A percentile compares a stretch with the other conserved stretches of the same genome.
Evolutionary conservation across 2,113 vertebrate genomes (phyloP).

Genomic region (Motacilla alba): DNA sequence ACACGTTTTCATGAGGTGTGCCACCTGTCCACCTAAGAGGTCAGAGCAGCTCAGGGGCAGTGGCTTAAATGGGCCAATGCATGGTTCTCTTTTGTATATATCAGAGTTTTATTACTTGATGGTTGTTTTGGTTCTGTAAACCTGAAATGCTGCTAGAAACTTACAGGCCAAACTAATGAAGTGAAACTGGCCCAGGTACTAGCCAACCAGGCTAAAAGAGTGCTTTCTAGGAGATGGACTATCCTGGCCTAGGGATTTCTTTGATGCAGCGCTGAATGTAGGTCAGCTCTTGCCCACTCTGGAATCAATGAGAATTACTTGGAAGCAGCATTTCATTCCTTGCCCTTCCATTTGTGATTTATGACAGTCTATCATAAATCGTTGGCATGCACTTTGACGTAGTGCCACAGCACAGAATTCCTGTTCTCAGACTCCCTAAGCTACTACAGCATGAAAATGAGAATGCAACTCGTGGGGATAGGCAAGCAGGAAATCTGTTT

Average conservation of each 20-base stretch:
- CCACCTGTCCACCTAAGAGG: neutral
- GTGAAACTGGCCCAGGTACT: neutral
- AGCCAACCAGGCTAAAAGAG: neutral
- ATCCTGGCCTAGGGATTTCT: neutral
- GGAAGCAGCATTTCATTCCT: conserved; percentile 24
- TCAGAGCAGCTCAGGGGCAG: neutral
- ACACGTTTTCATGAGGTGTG: neutral
- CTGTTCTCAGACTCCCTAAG: neutral
- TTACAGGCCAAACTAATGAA: neutral
- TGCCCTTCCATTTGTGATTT: conserved; percentile 13
- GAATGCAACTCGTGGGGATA: neutral
- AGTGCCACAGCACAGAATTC: conserved; percentile 7
- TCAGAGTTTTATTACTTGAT: neutral
- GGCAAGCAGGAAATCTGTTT: neutral
- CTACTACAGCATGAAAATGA: neutral
- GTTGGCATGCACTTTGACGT: neutral
- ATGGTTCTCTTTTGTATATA: neutral
- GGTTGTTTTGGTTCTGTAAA: neutral
- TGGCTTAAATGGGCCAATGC: neutral
- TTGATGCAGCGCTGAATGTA: neutral
- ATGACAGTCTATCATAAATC: neutral
- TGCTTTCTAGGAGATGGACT: neutral
- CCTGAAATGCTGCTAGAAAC: neutral
- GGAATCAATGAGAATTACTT: conserved; percentile 21
- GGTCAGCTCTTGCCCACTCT: neutral